Conservation (phyloP, 2,888 invertebrate species). For the Rutpela maculata region DNA sequence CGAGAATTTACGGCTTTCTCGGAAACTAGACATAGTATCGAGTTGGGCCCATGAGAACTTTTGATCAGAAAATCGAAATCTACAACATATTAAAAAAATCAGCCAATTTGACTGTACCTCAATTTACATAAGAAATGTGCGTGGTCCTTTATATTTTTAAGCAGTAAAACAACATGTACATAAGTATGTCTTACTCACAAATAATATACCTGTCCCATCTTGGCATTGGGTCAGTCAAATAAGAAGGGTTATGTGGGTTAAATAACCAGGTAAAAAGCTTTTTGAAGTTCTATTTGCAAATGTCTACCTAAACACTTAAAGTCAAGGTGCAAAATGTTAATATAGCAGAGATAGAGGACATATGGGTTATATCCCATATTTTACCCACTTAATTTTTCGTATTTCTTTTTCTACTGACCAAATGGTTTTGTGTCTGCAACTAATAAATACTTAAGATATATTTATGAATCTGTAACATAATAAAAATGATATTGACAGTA, state of each 20-base stretch:
- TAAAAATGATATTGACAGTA: too few species aligned
- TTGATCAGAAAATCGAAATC: too few species aligned
- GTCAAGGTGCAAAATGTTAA: conserved; percentile 34
- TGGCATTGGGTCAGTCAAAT: not conserved
- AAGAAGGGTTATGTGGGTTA: conserved; percentile 14
- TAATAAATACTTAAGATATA: not conserved
- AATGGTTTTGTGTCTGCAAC: not conserved
- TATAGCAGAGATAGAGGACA: conserved; percentile 17
- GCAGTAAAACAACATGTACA: not conserved
- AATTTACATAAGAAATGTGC: too few species aligned
- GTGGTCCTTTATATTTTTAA: too few species aligned
- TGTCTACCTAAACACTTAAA: conserved; percentile 26
- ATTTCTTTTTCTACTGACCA: not conserved
- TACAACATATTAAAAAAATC: too few species aligned
- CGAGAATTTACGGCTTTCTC: too few species aligned
- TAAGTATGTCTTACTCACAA: not conserved
- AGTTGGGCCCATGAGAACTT: too few species aligned
- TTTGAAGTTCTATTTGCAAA: conserved; percentile 31
- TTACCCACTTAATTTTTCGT: not conserved
- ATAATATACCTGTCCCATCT: not conserved
- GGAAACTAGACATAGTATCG: too few species aligned
- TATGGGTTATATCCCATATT: not conserved
- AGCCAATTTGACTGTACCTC: too few species aligned
- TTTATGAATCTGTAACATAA: not conserved
- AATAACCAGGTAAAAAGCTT: conserved; percentile 32